Evolutionary conservation across 2,888 invertebrate species (phyloP), one percentile per base, ranked within the genome.

Genomic region (Meganola albula): DNA sequence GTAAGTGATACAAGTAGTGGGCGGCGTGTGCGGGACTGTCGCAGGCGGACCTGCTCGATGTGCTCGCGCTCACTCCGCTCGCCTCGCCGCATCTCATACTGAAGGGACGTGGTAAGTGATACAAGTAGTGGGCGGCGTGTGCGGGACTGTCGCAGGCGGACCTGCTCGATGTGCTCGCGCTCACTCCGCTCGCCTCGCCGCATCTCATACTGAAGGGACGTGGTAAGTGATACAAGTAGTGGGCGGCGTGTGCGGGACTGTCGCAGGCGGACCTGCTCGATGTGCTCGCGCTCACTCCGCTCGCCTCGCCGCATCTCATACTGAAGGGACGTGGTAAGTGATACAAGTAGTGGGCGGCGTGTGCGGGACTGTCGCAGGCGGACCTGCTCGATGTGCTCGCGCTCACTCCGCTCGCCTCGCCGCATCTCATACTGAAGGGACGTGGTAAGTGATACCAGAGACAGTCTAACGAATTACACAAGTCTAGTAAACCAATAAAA

Each of bases 131-230:
- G 97, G 97, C 79, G 90, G 97, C 42, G n/a, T n/a, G n/a, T n/a
- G 94, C 96, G 5, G 96, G 96, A 0, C 90, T 98, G 34, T 92
- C 93, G 51, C 92, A 95, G 62, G 93, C 93, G 50, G 97, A 97
- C 73, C 91, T 98, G 27, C 85, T 97, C 35, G 96, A 97, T 71
- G 94, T 98, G 43, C 88, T 98, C 49, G 92, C 92, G 48, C 87
- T 96, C 46, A 95, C 96, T 10, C 91, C 93, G 34, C 88, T 96
- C 53, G 90, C 93, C 43, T 95, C 94, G 62, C 93, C 93, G 18
- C 91, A 94, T 35, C 88, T 98, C 54, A 87, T 92, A 40, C 91
- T 93, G 42, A 98, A 97, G 77, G 95, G 95, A 44, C 90, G 92
- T 76, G 77, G 76, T 73, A 4, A 13, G 53, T 20, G 11, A n/a